Conservation (phyloP, 1,140 invertebrate species). For the Trigoniulus corallinus region DNA sequence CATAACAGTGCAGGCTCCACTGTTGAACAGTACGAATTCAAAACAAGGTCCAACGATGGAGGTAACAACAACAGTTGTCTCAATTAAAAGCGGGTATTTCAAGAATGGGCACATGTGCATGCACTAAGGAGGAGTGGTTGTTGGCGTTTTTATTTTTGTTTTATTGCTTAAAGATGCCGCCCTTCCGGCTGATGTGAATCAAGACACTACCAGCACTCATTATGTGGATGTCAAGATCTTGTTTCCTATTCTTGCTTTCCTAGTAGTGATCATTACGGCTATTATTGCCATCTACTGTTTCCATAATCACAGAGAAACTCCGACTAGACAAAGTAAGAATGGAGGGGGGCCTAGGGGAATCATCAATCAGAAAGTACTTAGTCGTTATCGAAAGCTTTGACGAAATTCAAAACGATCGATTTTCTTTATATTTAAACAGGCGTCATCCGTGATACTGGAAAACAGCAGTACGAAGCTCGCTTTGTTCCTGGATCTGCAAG, state of each 20-base stretch:
- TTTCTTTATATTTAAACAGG: neutral
- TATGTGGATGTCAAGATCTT: constrained; percentile 63
- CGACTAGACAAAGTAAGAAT: no score
- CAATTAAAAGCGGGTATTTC: neutral
- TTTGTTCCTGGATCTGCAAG: neutral
- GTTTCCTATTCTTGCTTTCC: constrained; percentile 77
- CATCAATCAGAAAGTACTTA: no score
- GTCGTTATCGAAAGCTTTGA: neutral
- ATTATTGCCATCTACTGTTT: constrained; percentile 80
- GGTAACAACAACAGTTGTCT: neutral
- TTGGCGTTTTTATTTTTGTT: no score
- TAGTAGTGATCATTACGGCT: constrained; percentile 77
- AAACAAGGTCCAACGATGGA: constrained; percentile 34
- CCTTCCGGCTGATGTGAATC: no score
- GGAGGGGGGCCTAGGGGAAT: no score
- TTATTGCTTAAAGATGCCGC: no score
- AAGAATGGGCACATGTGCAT: no score
- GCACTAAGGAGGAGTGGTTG: no score
- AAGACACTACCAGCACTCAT: no score
- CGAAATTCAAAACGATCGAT: neutral
- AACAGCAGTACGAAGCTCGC: constrained; percentile 5
- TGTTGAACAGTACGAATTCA: constrained; percentile 85
- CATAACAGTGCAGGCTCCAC: constrained; percentile 92
- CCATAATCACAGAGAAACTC: constrained; percentile 21
- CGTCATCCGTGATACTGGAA: neutral